Percentiles rank a stretch among this genome's conserved stretches.
phyloP scores from a whole-genome alignment of 2,888 invertebrate species.

The Andrena trimmerana region DNA sequence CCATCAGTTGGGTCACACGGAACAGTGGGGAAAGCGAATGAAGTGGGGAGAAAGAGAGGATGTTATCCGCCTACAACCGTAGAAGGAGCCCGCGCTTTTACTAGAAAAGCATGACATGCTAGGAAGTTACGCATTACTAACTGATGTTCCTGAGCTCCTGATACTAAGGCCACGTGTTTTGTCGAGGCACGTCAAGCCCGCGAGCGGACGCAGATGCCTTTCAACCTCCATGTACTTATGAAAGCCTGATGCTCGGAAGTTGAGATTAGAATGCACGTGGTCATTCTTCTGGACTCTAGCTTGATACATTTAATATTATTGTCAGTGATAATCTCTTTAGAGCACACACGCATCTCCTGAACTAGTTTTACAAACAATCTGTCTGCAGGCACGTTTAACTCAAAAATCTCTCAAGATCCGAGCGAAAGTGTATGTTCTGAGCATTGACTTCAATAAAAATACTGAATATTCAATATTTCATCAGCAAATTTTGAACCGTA shows the following conservation, averaged over 20 bases:
- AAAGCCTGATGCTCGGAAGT: conserved; percentile 73
- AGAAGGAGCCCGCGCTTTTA: conserved; percentile 84
- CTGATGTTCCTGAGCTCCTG: conserved; percentile 71
- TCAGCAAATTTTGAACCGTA: no score
- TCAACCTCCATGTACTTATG: conserved; percentile 63
- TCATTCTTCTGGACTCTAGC: conserved; percentile 76
- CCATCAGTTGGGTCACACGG: background rate
- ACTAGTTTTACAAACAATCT: no score
- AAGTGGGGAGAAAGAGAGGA: conserved; percentile 72
- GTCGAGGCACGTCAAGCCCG: conserved; percentile 70
- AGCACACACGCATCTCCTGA: no score
- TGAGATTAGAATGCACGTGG: conserved; percentile 84
- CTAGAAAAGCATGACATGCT: conserved; percentile 71
- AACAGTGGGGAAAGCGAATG: conserved; percentile 4
- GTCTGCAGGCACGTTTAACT: no score
- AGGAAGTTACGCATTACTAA: conserved; percentile 52
- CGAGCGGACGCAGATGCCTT: conserved; percentile 48
- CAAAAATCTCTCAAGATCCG: no score
- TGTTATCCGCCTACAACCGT: conserved; percentile 83
- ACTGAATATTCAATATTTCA: no score
- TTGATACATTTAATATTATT: conserved; percentile 35
- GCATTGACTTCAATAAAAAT: no score
- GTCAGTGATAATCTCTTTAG: no score
- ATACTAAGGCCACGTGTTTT: conserved; percentile 80
- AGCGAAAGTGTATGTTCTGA: no score